A percentile compares a stretch with the other conserved stretches of the same genome.
Evolutionary conservation across 2,797 vertebrate genomes (phyloP).

Genomic region (Tapera naevia): DNA sequence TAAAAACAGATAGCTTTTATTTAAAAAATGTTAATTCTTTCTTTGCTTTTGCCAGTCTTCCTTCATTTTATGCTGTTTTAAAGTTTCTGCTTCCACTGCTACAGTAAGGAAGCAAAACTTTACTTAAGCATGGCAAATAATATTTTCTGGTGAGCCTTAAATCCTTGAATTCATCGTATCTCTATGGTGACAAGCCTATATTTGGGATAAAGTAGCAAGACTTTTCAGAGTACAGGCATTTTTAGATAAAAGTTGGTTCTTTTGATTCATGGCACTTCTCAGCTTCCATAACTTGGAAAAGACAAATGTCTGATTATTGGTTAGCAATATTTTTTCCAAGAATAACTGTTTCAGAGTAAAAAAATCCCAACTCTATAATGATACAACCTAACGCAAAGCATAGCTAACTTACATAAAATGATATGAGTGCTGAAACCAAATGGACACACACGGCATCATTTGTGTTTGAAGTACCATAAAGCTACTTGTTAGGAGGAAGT

Average conservation of each 20-base stretch:
- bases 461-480: neutral
- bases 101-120: slow-evolving; percentile 11
- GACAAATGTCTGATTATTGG: neutral
- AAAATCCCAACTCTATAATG: neutral
- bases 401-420: neutral
- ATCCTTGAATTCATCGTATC: slow-evolving; percentile 60
- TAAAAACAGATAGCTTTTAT: neutral
- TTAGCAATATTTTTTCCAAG: neutral
- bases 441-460: neutral
- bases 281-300: neutral
- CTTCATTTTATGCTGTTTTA: slow-evolving; percentile 12
- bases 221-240: neutral
- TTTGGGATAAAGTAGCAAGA: slow-evolving; percentile 36
- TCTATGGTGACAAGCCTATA: slow-evolving; percentile 63
- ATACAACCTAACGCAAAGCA: neutral
- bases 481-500: neutral
- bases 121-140: slow-evolving; percentile 14
- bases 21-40: slow-evolving; percentile 7
- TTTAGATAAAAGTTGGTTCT: slow-evolving; percentile 33
- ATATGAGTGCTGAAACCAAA: neutral
- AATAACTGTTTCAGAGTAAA: neutral
- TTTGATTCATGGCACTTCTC: slow-evolving; percentile 15
- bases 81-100: neutral
- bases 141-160: slow-evolving; percentile 45
- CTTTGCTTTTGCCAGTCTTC: neutral